phyloP scores from a whole-genome alignment of 53 echinoderm and acorn worm species.

The Mesocentrotus franciscanus region DNA sequence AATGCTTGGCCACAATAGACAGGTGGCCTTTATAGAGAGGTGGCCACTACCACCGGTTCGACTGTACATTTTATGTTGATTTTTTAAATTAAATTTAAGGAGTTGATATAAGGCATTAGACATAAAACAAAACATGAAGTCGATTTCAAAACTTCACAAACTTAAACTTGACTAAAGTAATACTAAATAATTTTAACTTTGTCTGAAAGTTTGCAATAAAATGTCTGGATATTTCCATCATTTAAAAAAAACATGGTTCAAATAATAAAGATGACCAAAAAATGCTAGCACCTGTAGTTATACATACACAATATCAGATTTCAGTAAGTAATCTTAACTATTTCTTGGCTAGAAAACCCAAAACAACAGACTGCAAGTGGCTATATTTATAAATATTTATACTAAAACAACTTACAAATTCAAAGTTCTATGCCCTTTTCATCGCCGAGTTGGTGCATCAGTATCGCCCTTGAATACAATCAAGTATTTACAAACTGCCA shows the following conservation, averaged over 20 bases:
- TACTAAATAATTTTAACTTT: background rate
- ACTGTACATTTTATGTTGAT: background rate
- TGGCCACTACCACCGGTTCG: too few relatives aligned
- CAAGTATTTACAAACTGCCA: conserved; percentile 27
- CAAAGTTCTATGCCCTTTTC: background rate
- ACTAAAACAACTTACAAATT: conserved; percentile 12
- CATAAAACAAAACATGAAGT: background rate
- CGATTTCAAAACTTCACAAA: background rate
- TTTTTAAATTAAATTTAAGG: background rate
- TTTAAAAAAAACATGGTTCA: background rate
- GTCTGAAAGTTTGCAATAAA: background rate
- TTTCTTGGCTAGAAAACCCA: conserved; percentile 10
- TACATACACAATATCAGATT: conserved; percentile 25
- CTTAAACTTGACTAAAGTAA: background rate
- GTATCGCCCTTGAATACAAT: conserved; percentile 42
- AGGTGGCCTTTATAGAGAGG: too few relatives aligned
- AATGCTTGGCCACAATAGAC: too few relatives aligned
- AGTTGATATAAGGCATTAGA: background rate
- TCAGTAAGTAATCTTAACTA: conserved; percentile 35
- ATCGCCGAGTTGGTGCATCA: background rate
- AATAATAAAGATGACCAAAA: background rate
- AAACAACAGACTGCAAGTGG: conserved; percentile 12
- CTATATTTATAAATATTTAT: conserved; percentile 39
- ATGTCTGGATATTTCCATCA: background rate
- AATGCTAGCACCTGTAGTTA: conserved; percentile 12